A percentile compares a stretch with the other conserved stretches of the same genome.
These are phyloP conservation scores for Rhizoglyphus robini DNA, from an alignment of 1,140 invertebrate species.

Conservation along the genomic window DNA sequence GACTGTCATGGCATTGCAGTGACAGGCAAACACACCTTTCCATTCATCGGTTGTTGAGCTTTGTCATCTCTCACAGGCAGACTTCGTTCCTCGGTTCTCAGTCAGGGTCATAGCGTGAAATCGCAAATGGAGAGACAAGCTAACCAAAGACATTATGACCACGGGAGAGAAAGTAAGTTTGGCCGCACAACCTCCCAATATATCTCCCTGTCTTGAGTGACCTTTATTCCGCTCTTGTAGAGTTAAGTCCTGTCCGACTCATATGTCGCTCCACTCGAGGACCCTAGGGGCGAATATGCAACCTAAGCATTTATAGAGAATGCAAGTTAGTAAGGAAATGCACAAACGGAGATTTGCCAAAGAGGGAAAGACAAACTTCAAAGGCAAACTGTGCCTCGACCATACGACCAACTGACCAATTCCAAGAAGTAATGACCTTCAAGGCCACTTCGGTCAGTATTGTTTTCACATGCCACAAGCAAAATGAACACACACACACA, in stretches of 20 bases:
- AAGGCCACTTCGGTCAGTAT: not conserved
- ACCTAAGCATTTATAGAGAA: not conserved
- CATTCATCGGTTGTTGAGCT: slow-evolving; percentile 19
- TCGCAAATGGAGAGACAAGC: not conserved
- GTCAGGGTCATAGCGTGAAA: slow-evolving; percentile 11
- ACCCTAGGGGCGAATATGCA: slow-evolving; percentile 3
- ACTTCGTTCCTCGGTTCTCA: not conserved
- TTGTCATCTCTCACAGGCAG: not conserved
- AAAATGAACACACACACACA: not conserved
- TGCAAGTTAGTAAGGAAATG: not conserved
- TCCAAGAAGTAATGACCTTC: slow-evolving; percentile 6
- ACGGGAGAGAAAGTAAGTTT: not conserved
- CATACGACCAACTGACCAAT: not conserved
- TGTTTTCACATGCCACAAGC: not conserved
- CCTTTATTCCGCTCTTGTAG: no score
- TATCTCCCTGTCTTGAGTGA: not conserved
- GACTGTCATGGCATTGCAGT: no score
- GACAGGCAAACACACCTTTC: not conserved
- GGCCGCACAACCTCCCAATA: not conserved
- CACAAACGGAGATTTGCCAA: not conserved
- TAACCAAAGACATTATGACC: not conserved
- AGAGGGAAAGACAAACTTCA: not conserved
- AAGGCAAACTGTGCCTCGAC: not conserved
- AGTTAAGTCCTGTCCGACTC: no score
- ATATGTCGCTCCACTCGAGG: no score